Conservation (phyloP, 2,888 invertebrate genomes). For the Dugesia japonica region DNA sequence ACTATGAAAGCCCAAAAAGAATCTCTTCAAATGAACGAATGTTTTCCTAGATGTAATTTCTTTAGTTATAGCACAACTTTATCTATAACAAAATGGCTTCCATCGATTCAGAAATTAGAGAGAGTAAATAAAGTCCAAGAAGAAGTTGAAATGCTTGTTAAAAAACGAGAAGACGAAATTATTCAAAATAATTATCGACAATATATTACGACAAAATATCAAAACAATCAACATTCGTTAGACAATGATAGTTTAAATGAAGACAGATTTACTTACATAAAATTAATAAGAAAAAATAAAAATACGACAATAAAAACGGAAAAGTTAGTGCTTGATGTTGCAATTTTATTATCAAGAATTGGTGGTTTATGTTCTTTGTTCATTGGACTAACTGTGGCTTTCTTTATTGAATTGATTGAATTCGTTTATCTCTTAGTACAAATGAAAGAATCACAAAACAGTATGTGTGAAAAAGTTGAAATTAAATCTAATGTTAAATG, state of each 20-base stretch:
- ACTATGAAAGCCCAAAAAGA: constrained; percentile 27
- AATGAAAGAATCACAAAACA: not conserved
- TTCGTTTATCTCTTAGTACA: constrained; percentile 29
- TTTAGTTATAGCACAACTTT: constrained; percentile 33
- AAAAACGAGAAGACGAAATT: not conserved
- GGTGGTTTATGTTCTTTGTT: constrained; percentile 34
- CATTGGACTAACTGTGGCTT: constrained; percentile 32
- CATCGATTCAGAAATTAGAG: constrained; percentile 31
- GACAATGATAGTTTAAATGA: constrained; percentile 21
- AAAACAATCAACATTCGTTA: not conserved
- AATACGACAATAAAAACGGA: constrained; percentile 31
- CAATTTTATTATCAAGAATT: constrained; percentile 33
- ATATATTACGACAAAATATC: not conserved
- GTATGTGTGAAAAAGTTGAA: not conserved
- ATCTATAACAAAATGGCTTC: constrained; percentile 32
- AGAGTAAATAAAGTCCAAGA: constrained; percentile 21
- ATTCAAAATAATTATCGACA: not conserved
- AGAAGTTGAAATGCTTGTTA: constrained; percentile 10
- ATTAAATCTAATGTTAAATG: not conserved
- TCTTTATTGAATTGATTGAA: constrained; percentile 32
- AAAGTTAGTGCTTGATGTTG: constrained; percentile 29
- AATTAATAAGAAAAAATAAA: constrained; percentile 23
- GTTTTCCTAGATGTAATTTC: constrained; percentile 34
- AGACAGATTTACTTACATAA: constrained; percentile 32
- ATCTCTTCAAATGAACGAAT: constrained; percentile 20